Evolutionary conservation across 2,888 invertebrate genomes (phyloP), one percentile per base, ranked within the genome.

Genomic region (Corythucha ciliata): DNA sequence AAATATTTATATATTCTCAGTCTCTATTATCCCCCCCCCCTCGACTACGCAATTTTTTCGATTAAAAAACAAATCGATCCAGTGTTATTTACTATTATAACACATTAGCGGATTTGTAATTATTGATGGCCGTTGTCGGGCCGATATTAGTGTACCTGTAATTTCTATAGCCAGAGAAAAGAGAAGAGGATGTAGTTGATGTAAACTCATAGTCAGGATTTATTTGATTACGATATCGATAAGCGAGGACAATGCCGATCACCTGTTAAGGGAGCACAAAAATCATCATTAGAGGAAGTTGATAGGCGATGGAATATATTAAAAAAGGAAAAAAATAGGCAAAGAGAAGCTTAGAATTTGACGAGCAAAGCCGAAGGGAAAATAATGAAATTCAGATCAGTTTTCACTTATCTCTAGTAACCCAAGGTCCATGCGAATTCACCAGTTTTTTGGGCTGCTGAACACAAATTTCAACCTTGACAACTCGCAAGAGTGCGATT

Each of bases 241-340:
- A 79, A 58, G 86, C 82, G 68, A 85, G 72, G 70, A 85, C 79
- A 62, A 85, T 81, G 65, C 88, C 88, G 67, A 86, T 77, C 66
- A 89, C 76, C 88, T 89, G 75, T 55, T 52, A 41, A 54, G 60
- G 20, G 25, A 16, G 52, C 44, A 48, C 41, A 46, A n/a, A 51
- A 34, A 39, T 8, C 14, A 26, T 25, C 36, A 34, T 34, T 18
- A 24, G 3, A 32, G 41, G n/a, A n/a, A n/a, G n/a, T n/a, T n/a
- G 18, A 29, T 21, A 42, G 21, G 29, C 14, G 14, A 40, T 20
- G 21, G 14, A 25, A 33, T 16, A n/a, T 32, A 34, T 18, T 46
- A n/a, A 46, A 27, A 45, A 51, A 26, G 27, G 14, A 2, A 20
- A 14, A 16, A 8, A 12, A 14, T n/a, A 48, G 39, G 18, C 10